Conservation (phyloP, 2,888 invertebrate species). For the Hirtodrosophila confusa region DNA sequence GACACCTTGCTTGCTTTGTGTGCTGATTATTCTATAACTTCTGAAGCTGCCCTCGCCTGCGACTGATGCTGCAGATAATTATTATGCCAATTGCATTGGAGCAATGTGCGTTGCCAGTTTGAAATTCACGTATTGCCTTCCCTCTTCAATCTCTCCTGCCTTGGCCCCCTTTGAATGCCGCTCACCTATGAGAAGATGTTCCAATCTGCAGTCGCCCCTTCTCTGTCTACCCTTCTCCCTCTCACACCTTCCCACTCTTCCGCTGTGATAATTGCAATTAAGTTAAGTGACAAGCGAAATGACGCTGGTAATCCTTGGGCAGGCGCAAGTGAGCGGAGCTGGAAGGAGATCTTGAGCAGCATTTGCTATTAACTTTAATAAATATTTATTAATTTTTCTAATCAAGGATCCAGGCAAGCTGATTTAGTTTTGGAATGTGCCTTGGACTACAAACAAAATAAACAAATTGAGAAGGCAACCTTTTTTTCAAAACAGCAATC, state of each 20-base stretch:
- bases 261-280: constrained; percentile 67
- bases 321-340: constrained; percentile 4
- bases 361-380: constrained; percentile 8
- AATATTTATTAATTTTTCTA: too few relatives aligned
- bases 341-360: constrained; percentile 7
- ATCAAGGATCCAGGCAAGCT: too few relatives aligned
- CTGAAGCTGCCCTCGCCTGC: constrained; percentile 6
- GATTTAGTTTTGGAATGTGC: too few relatives aligned
- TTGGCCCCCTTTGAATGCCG: constrained; percentile 3
- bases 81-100: constrained; percentile 67
- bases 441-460: too few relatives aligned
- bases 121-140: constrained; percentile 20
- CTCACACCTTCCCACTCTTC: neutral
- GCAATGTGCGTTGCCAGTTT: constrained; percentile 24
- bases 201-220: constrained; percentile 10
- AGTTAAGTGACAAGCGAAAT: constrained; percentile 72
- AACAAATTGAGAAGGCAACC: too few relatives aligned
- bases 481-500: too few relatives aligned
- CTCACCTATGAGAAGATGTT: constrained; percentile 11
- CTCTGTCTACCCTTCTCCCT: neutral
- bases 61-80: constrained; percentile 68
- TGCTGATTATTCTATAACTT: neutral
- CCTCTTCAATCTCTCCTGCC: neutral
- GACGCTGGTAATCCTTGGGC: constrained; percentile 18
- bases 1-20: too few relatives aligned